These are phyloP conservation scores for Columba guinea DNA, from an alignment of 2,797 vertebrate genomes.

Conservation along the genomic window DNA sequence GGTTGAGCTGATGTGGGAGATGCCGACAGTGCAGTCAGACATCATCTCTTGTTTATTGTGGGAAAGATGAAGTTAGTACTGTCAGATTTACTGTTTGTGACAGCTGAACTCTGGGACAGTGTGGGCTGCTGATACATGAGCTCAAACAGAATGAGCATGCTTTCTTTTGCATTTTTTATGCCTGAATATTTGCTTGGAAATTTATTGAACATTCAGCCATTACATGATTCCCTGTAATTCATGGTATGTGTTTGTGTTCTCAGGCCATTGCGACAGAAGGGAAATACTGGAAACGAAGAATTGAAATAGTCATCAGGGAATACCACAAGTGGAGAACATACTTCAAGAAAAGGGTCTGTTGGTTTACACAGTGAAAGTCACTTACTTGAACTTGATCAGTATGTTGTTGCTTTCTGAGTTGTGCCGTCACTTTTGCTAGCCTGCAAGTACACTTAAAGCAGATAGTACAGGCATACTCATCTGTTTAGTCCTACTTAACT, in stretches of 20 bases:
- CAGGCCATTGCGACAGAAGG: conserved; percentile 90
- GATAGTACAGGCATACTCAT: not conserved
- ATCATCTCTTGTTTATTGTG: conserved; percentile 10
- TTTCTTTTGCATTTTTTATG: conserved; percentile 55
- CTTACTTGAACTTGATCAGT: not conserved
- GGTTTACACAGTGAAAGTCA: not conserved
- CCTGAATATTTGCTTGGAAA: conserved; percentile 49
- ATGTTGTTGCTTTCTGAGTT: not conserved
- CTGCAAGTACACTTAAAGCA: not conserved
- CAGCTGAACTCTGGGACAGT: not conserved
- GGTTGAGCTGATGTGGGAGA: conserved; percentile 1
- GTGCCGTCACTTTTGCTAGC: not conserved
- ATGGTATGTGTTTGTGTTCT: conserved; percentile 12
- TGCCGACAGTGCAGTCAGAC: not conserved
- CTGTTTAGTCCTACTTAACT: not conserved
- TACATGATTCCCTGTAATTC: not conserved
- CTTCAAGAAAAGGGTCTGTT: conserved; percentile 95
- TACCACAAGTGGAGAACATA: conserved; percentile 99
- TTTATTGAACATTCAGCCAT: not conserved
- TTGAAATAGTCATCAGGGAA: conserved; percentile 95
- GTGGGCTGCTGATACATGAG: conserved; percentile 3
- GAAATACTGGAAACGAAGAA: conserved; percentile 94
- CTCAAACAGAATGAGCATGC: conserved; percentile 30
- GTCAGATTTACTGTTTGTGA: not conserved
- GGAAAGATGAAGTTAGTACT: not conserved